These are phyloP conservation scores for Dolichopus griseipennis DNA, from an alignment of 2,888 invertebrate species.

Conservation along the genomic window DNA sequence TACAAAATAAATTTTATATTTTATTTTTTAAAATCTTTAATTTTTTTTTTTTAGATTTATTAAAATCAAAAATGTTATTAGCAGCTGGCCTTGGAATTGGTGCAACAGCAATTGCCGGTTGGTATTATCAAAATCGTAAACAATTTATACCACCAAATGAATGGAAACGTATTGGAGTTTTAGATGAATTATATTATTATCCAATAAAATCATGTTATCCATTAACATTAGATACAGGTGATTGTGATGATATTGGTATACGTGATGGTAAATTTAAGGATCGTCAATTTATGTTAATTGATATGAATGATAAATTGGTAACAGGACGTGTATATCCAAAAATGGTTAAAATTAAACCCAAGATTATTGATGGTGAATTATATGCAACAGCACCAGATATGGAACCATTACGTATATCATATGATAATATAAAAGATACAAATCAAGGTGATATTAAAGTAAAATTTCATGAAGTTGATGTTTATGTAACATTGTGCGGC, in stretches of 20 bases:
- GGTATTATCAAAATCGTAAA: neutral
- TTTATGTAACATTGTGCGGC: slow-evolving; percentile 64
- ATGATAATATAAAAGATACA: slow-evolving; percentile 36
- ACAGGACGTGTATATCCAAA: slow-evolving; percentile 36
- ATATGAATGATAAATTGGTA: slow-evolving; percentile 31
- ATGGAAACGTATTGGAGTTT: slow-evolving; percentile 34
- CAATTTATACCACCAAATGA: slow-evolving; percentile 27
- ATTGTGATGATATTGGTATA: slow-evolving; percentile 33
- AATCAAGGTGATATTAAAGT: slow-evolving; percentile 38
- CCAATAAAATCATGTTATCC: slow-evolving; percentile 37
- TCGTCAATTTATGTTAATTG: slow-evolving; percentile 37
- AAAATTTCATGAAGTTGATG: slow-evolving; percentile 49
- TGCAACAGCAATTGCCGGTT: neutral
- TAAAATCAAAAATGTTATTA: neutral
- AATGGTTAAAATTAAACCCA: slow-evolving; percentile 30
- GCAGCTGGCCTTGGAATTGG: neutral
- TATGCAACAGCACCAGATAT: slow-evolving; percentile 49
- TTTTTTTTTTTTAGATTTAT: neutral
- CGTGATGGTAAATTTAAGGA: slow-evolving; percentile 29
- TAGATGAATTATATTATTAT: slow-evolving; percentile 32
- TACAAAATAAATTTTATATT: neutral
- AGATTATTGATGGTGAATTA: slow-evolving; percentile 40
- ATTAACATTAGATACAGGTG: slow-evolving; percentile 15
- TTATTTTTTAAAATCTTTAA: neutral
- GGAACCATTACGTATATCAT: slow-evolving; percentile 48